Conservation (phyloP, 30 jellyfish, hydroid and myxozoan genomes). For the Aurelia coerulea region DNA sequence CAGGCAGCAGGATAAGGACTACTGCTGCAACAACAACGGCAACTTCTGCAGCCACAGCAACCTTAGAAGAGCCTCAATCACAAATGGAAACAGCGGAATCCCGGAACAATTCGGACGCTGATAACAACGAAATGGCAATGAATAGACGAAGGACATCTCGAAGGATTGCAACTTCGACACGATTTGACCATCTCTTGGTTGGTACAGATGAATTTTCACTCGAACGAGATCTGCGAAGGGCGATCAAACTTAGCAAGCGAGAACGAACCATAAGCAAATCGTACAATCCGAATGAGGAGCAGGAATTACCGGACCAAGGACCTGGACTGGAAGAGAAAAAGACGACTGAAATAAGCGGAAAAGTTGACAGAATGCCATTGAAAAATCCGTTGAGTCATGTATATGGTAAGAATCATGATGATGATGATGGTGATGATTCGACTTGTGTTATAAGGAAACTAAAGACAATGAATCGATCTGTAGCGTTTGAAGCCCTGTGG, state of each 20-base stretch:
- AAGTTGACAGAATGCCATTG: conserved; percentile 40
- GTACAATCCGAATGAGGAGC: neutral
- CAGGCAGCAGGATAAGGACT: neutral
- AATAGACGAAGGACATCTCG: conserved; percentile 52
- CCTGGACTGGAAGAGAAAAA: neutral
- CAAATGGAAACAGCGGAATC: neutral
- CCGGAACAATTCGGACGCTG: too few relatives aligned
- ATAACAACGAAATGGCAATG: neutral
- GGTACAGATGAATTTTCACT: conserved; percentile 48
- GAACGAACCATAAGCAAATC: conserved; percentile 17
- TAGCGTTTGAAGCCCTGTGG: conserved; percentile 94
- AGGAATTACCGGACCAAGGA: neutral
- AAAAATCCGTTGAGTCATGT: neutral
- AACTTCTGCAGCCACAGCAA: neutral
- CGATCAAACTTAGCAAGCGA: conserved; percentile 55
- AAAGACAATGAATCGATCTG: conserved; percentile 65
- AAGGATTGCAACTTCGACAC: conserved; percentile 50
- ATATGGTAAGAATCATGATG: neutral
- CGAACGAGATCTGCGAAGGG: conserved; percentile 53
- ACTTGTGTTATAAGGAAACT: neutral
- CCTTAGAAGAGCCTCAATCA: neutral
- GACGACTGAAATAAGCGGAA: neutral
- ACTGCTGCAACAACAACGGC: neutral
- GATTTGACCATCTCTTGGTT: conserved; percentile 36
- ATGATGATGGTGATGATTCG: neutral